Percentiles rank a stretch among this genome's conserved stretches.
These are phyloP conservation scores for Kradibia gibbosae DNA, from an alignment of 1,140 invertebrate genomes.

Conservation along the genomic window DNA sequence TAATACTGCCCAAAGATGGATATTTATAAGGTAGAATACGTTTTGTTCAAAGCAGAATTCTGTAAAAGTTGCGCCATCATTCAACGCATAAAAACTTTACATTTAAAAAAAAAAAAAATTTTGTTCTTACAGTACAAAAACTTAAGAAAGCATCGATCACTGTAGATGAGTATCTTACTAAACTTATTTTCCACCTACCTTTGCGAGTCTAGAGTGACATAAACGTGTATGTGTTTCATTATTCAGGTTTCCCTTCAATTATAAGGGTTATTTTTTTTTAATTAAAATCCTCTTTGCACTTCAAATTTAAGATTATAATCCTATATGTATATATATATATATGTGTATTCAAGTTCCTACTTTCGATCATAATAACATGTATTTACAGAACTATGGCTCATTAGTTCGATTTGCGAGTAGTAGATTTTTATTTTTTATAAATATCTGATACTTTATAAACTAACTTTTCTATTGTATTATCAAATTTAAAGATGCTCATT, in stretches of 20 bases:
- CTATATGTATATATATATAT: background rate
- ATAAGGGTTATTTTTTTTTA: background rate
- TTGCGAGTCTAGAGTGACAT: background rate
- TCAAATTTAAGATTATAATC: background rate
- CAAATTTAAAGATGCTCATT: constrained; percentile 9
- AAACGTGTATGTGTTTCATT: background rate
- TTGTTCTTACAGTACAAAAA: background rate
- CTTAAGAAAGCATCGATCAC: constrained; percentile 7
- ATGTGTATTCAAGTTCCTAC: too few species aligned
- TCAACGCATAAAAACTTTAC: constrained; percentile 10
- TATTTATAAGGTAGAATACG: background rate
- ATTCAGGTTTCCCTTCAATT: constrained; percentile 18
- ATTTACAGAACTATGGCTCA: background rate
- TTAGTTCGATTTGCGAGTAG: background rate
- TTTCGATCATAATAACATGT: background rate
- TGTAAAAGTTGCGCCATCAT: background rate
- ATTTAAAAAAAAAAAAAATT: constrained; percentile 9
- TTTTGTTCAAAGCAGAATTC: background rate
- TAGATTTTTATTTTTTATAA: background rate
- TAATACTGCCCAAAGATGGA: too few species aligned
- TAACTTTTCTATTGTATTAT: constrained; percentile 10
- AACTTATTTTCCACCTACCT: background rate
- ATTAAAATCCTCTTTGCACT: constrained; percentile 7
- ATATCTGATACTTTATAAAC: background rate
- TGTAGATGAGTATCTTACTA: constrained; percentile 21